Percentiles rank a stretch among this genome's conserved stretches.
Evolutionary conservation across 2,113 vertebrate genomes (phyloP).

Genomic region (Leucosticte australis): DNA sequence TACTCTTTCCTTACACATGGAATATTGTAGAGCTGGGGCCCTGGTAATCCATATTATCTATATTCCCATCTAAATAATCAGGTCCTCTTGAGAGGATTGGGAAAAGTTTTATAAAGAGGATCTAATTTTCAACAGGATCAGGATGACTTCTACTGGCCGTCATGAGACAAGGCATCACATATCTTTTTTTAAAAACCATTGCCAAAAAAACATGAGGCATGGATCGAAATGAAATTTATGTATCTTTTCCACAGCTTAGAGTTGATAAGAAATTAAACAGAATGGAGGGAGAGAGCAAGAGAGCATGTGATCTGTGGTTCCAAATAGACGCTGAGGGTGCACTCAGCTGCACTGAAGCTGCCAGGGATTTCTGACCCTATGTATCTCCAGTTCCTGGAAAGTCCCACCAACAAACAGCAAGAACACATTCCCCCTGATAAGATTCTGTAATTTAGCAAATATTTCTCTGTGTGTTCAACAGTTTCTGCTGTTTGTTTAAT

Average conservation of each 20-base stretch:
- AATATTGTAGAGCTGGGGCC: not conserved
- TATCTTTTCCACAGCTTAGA: not conserved
- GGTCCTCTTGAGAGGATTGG: not conserved
- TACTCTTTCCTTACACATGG: not conserved
- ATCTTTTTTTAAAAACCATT: not conserved
- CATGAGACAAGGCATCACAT: not conserved
- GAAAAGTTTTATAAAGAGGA: not conserved
- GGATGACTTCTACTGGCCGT: not conserved
- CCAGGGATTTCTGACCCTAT: conserved; percentile 31
- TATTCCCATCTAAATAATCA: not conserved
- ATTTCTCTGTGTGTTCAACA: conserved; percentile 49
- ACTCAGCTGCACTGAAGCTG: not conserved
- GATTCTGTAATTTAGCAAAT: conserved; percentile 56
- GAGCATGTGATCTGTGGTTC: not conserved
- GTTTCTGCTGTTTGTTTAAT: conserved; percentile 50
- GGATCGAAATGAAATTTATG: not conserved
- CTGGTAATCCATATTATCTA: not conserved
- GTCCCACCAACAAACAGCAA: conserved; percentile 25
- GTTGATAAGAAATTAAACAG: not conserved
- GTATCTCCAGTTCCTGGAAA: conserved; percentile 58
- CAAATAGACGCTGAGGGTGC: not conserved
- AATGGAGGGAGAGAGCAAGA: not conserved
- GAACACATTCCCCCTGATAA: conserved; percentile 44
- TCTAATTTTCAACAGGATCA: not conserved
- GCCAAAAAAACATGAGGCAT: not conserved